A percentile compares a stretch with the other conserved stretches of the same genome.
phyloP scores from a whole-genome alignment of 2,113 vertebrate genomes.

The Misgurnus mizolepis region DNA sequence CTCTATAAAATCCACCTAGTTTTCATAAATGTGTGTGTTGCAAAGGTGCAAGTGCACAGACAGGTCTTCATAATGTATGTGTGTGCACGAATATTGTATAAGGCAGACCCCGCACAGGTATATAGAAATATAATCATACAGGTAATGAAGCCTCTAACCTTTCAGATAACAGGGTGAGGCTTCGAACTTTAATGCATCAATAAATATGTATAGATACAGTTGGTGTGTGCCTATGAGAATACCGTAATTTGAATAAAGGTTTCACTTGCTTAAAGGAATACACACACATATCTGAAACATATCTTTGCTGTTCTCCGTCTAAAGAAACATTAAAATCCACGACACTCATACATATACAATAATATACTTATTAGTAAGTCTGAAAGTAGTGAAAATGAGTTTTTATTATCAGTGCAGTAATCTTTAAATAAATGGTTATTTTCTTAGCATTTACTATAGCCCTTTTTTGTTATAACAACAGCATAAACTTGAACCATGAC shows the following conservation, averaged over 20 bases:
- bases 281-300: background rate
- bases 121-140: slow-evolving; percentile 37
- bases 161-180: slow-evolving; percentile 13
- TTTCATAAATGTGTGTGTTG: background rate
- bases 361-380: too few relatives aligned
- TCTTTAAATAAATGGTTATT: too few relatives aligned
- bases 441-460: too few relatives aligned
- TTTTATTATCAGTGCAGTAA: too few relatives aligned
- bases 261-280: background rate
- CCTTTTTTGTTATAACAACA: too few relatives aligned
- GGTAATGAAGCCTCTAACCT: slow-evolving; percentile 26
- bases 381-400: too few relatives aligned
- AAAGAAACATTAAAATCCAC: too few relatives aligned
- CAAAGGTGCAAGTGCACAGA: background rate
- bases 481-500: too few relatives aligned
- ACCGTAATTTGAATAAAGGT: background rate
- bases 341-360: too few relatives aligned
- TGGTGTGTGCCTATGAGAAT: background rate
- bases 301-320: background rate
- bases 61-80: background rate
- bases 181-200: slow-evolving; percentile 50
- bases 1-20: background rate
- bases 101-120: background rate
- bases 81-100: background rate
- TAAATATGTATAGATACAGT: slow-evolving; percentile 50